Evolutionary conservation across 2,888 invertebrate genomes (phyloP).

Genomic region (Lysandra bellargus): DNA sequence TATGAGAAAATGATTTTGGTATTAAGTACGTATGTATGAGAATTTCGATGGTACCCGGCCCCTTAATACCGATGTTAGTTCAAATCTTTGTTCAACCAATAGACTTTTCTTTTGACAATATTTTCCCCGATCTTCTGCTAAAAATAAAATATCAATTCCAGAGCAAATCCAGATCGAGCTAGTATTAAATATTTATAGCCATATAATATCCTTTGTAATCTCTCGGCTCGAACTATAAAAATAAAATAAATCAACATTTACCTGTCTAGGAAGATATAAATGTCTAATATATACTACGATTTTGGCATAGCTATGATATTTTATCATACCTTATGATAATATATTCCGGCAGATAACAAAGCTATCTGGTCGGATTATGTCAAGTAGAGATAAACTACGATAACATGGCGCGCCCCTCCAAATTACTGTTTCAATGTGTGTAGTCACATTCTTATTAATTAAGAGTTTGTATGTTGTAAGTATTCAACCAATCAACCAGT

Average conservation of each 20-base stretch:
- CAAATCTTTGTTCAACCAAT: background rate
- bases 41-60: too few relatives aligned
- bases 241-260: background rate
- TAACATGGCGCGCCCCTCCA: too few relatives aligned
- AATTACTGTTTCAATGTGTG: too few relatives aligned
- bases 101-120: background rate
- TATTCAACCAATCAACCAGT: too few relatives aligned
- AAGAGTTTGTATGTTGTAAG: too few relatives aligned
- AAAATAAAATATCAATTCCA: background rate
- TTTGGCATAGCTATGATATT: background rate
- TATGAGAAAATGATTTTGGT: too few relatives aligned
- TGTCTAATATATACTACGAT: background rate
- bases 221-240: background rate
- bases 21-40: too few relatives aligned
- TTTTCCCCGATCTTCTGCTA: background rate
- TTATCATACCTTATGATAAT: too few relatives aligned
- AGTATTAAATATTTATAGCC: conserved; percentile 5
- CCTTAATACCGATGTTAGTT: background rate
- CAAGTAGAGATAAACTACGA: background rate
- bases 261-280: background rate
- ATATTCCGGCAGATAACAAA: background rate
- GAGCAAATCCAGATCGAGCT: background rate
- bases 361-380: background rate
- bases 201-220: background rate
- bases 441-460: too few relatives aligned